phyloP scores from a whole-genome alignment of 2,888 invertebrate genomes.

The Chalcosyrphus nemorum region DNA sequence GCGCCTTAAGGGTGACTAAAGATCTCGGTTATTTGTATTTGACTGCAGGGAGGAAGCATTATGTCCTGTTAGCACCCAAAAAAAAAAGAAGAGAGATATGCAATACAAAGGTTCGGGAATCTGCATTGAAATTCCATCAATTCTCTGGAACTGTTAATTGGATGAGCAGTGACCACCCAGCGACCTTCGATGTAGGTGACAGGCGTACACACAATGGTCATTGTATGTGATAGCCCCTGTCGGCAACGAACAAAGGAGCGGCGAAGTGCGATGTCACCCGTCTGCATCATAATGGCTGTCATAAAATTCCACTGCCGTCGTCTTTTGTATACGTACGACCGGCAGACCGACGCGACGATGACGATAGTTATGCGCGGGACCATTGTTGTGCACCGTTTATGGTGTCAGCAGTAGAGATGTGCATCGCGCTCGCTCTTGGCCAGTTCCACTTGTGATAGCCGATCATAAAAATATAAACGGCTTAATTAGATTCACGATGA shows the following conservation, averaged over 20 bases:
- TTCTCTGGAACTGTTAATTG: slow-evolving; percentile 54
- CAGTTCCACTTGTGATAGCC: slow-evolving; percentile 67
- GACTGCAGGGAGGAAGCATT: slow-evolving; percentile 13
- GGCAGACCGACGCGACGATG: background rate
- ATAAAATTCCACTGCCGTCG: slow-evolving; percentile 59
- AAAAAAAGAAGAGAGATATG: slow-evolving; percentile 3
- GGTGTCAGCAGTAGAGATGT: slow-evolving; percentile 58
- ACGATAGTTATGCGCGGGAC: slow-evolving; percentile 15
- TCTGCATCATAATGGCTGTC: slow-evolving; percentile 66
- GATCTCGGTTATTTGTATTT: slow-evolving; percentile 41
- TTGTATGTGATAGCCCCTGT: slow-evolving; percentile 32
- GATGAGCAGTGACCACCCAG: slow-evolving; percentile 69
- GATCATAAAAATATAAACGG: slow-evolving; percentile 72
- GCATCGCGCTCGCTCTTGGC: slow-evolving; percentile 29
- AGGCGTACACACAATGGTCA: slow-evolving; percentile 42
- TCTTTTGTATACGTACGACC: slow-evolving; percentile 17
- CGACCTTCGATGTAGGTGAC: slow-evolving; percentile 57
- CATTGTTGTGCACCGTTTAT: slow-evolving; percentile 57
- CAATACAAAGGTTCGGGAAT: slow-evolving; percentile 8
- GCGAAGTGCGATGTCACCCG: slow-evolving; percentile 71
- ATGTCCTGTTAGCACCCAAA: slow-evolving; percentile 21
- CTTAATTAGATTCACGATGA: slow-evolving; percentile 72
- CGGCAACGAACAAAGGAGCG: slow-evolving; percentile 63
- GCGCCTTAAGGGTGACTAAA: slow-evolving; percentile 37
- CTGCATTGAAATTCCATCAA: slow-evolving; percentile 53